Evolutionary conservation across 2,113 vertebrate genomes (phyloP).

Genomic region (Proterorhinus semilunaris): DNA sequence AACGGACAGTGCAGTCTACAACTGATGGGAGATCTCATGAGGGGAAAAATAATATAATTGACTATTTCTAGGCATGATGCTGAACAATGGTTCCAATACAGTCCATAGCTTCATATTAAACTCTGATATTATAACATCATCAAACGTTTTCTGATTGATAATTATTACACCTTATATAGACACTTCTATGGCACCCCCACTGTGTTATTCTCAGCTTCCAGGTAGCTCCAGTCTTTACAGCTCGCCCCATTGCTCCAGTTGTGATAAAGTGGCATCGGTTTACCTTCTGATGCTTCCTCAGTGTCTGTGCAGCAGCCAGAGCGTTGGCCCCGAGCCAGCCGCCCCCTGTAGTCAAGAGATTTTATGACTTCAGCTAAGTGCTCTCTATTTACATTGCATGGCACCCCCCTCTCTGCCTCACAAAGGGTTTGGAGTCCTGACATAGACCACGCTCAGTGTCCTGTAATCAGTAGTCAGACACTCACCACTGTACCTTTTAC

Average conservation of each 20-base stretch:
- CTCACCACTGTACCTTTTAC: background rate
- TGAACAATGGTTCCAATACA: no score
- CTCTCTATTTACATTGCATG: slow-evolving; percentile 48
- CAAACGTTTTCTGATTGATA: background rate
- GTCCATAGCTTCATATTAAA: no score
- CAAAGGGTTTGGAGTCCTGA: slow-evolving; percentile 11
- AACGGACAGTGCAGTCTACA: background rate
- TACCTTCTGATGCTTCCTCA: slow-evolving; percentile 14
- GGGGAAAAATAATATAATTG: no score
- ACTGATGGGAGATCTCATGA: no score
- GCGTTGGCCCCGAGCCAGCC: slow-evolving; percentile 24
- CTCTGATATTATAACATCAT: no score
- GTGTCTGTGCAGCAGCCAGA: slow-evolving; percentile 1
- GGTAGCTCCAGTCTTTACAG: background rate
- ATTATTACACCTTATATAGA: background rate
- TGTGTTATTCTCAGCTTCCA: background rate
- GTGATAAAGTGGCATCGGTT: slow-evolving; percentile 15
- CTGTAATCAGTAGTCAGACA: background rate
- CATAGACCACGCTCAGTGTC: slow-evolving; percentile 13
- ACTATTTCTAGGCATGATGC: no score
- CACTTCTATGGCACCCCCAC: background rate
- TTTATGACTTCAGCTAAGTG: slow-evolving; percentile 52
- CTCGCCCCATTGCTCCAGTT: slow-evolving; percentile 11
- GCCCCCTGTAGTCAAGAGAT: slow-evolving; percentile 23
- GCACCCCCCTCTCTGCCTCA: slow-evolving; percentile 11